phyloP scores from a whole-genome alignment of 1,140 invertebrate genomes.

The Pararge aegeria region DNA sequence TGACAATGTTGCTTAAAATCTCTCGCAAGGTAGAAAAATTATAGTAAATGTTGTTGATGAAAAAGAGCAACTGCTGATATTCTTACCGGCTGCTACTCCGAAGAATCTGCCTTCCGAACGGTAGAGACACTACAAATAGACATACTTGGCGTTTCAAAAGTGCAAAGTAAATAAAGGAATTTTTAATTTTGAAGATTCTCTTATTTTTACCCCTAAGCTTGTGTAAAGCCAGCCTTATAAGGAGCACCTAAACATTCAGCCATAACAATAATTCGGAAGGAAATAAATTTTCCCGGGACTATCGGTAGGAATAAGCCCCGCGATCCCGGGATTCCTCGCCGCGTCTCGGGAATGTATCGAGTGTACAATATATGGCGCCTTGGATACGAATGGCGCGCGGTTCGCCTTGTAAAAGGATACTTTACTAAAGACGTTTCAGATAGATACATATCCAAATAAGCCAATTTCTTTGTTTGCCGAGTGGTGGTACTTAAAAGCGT shows the following conservation, averaged over 20 bases:
- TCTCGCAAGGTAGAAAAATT: too few relatives aligned
- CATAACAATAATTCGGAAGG: conserved; percentile 5
- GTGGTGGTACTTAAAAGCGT: too few relatives aligned
- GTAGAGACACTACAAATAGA: too few relatives aligned
- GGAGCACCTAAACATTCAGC: neutral
- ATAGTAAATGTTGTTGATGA: too few relatives aligned
- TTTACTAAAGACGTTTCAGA: neutral
- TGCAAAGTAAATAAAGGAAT: too few relatives aligned
- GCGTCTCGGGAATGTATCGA: conserved; percentile 6
- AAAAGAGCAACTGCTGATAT: too few relatives aligned
- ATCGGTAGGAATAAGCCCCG: neutral
- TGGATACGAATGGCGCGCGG: neutral
- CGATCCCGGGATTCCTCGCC: neutral
- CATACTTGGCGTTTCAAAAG: too few relatives aligned
- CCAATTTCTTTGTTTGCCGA: neutral
- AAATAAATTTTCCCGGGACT: conserved; percentile 2
- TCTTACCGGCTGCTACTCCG: too few relatives aligned
- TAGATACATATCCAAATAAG: neutral
- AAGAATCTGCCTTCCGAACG: too few relatives aligned
- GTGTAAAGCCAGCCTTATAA: neutral
- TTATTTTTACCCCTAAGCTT: too few relatives aligned
- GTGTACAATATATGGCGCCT: neutral
- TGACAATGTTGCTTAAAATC: too few relatives aligned
- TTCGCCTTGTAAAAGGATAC: neutral
- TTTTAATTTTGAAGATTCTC: too few relatives aligned